phyloP scores from a whole-genome alignment of 2,888 invertebrate species.

The Eupithecia abbreviata region DNA sequence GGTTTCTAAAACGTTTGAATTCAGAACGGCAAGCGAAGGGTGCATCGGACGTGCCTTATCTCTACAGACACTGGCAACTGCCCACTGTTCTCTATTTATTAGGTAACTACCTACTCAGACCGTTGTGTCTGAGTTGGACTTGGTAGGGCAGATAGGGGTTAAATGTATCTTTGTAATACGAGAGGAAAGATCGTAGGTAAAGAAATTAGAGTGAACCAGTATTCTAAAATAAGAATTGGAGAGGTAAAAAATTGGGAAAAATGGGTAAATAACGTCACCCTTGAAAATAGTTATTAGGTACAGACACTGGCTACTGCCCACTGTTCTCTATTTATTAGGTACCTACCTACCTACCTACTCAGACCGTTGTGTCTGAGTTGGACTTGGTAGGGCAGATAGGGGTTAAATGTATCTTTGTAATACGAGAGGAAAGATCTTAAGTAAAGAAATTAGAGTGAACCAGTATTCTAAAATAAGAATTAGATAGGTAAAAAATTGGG shows the following conservation, averaged over 20 bases:
- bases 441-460: no score
- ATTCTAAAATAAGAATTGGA: no score
- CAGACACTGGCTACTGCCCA: conserved; percentile 45
- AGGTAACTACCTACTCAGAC: conserved; percentile 25
- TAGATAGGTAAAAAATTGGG: no score
- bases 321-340: conserved; percentile 50
- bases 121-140: not conserved
- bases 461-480: no score
- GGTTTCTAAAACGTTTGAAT: conserved; percentile 52
- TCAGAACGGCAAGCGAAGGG: conserved; percentile 50
- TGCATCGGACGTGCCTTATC: conserved; percentile 59
- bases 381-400: not conserved
- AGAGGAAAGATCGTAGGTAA: not conserved
- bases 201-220: no score
- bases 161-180: not conserved
- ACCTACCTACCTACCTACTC: not conserved
- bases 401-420: not conserved
- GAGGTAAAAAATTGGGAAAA: no score
- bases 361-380: not conserved
- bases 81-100: conserved; percentile 48
- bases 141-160: not conserved
- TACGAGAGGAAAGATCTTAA: not conserved
- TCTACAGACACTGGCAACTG: conserved; percentile 46
- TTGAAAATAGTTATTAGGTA: not conserved
- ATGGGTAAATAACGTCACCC: no score